Percentiles rank a stretch among this genome's conserved stretches.
These are phyloP conservation scores for Dolichallabes microphthalmus DNA, from an alignment of 2,113 vertebrate species.

Conservation along the genomic window DNA sequence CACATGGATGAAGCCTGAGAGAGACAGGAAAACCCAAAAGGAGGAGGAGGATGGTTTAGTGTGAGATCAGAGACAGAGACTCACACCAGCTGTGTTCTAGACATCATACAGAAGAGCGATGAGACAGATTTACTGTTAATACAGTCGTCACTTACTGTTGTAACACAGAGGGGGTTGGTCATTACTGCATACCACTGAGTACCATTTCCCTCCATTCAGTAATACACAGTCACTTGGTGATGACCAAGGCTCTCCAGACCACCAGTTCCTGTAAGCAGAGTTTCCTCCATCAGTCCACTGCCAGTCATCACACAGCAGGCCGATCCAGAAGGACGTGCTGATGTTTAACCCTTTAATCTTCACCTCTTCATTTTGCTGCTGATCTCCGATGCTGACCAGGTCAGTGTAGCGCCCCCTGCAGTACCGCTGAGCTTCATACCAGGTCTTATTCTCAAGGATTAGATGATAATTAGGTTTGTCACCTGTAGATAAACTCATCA, in stretches of 20 bases:
- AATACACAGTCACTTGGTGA: not conserved
- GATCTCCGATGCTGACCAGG: constrained; percentile 51
- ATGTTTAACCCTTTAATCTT: fast-evolving
- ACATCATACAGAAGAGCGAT: constrained; percentile 55
- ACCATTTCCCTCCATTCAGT: not conserved
- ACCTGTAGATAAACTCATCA: not conserved
- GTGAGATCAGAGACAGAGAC: no score
- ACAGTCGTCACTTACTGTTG: constrained; percentile 15
- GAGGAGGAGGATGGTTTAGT: no score
- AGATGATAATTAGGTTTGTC: not conserved
- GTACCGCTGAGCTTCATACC: constrained; percentile 57
- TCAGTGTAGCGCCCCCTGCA: constrained; percentile 47
- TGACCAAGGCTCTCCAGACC: not conserved
- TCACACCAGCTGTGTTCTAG: constrained; percentile 12
- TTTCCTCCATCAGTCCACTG: constrained; percentile 53
- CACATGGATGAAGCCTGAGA: no score
- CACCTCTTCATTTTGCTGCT: not conserved
- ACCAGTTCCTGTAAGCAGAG: constrained; percentile 53
- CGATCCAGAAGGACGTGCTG: constrained; percentile 57
- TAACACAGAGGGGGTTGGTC: not conserved
- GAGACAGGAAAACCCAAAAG: no score
- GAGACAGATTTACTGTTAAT: constrained; percentile 44
- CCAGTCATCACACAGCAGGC: constrained; percentile 52
- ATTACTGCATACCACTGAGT: not conserved
- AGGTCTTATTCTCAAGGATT: not conserved